phyloP scores from a whole-genome alignment of 2,113 vertebrate genomes.

The Hyla sarda region DNA sequence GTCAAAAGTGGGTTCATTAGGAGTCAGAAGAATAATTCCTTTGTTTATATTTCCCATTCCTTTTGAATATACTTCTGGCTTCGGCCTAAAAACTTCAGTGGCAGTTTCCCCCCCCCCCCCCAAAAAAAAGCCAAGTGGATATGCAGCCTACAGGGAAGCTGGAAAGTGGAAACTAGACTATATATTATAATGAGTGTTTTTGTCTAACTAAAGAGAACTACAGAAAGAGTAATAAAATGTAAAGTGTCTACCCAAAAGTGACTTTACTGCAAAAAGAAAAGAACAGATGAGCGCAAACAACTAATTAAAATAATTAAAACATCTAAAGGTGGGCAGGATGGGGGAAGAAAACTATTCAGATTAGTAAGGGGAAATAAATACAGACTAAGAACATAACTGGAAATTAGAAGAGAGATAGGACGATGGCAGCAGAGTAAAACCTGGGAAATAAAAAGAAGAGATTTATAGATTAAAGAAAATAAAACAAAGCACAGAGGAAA shows the following conservation, averaged over 20 bases:
- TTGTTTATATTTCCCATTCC: too few relatives aligned
- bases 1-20: too few relatives aligned
- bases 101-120: too few relatives aligned
- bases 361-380: neutral
- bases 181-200: neutral
- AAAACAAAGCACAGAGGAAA: slow-evolving; percentile 41
- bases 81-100: too few relatives aligned
- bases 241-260: neutral
- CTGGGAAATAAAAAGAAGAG: slow-evolving; percentile 27
- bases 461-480: slow-evolving; percentile 32
- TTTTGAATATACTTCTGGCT: too few relatives aligned
- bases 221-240: neutral
- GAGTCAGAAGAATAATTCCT: too few relatives aligned
- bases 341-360: neutral
- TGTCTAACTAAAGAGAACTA: neutral
- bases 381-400: neutral
- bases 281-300: neutral
- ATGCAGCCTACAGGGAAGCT: too few relatives aligned
- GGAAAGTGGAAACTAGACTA: too few relatives aligned
- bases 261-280: neutral
- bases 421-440: slow-evolving; percentile 17
- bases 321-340: neutral
- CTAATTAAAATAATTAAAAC: neutral
- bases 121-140: too few relatives aligned
- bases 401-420: slow-evolving; percentile 31